These are phyloP conservation scores for Nycticryphes semicollaris DNA, from an alignment of 2,113 vertebrate genomes.

Conservation along the genomic window DNA sequence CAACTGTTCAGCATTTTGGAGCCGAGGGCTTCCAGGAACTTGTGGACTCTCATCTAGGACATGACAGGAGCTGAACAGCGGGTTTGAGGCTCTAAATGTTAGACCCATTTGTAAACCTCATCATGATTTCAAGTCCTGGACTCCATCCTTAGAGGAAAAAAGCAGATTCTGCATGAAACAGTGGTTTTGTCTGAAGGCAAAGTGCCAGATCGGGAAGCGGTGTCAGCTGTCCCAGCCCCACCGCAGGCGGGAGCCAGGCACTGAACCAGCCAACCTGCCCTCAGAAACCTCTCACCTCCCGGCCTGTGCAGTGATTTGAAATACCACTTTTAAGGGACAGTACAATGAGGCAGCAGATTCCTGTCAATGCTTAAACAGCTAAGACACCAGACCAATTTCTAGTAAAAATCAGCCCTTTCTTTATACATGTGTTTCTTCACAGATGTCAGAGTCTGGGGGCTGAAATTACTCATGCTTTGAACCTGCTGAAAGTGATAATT, in stretches of 20 bases:
- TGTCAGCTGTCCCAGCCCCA: not conserved
- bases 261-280: not conserved
- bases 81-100: not conserved
- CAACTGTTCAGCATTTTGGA: not conserved
- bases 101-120: not conserved
- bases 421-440: not conserved
- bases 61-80: not conserved
- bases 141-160: not conserved
- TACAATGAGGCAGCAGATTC: not conserved
- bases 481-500: not conserved
- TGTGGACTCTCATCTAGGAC: not conserved
- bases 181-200: not conserved
- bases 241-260: accelerated
- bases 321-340: not conserved
- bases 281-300: not conserved
- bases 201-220: not conserved
- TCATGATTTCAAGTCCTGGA: not conserved
- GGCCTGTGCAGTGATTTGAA: not conserved
- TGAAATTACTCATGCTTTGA: not conserved
- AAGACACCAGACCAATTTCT: not conserved
- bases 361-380: not conserved
- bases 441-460: not conserved
- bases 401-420: not conserved
- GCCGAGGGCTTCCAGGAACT: not conserved
- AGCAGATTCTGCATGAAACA: not conserved